These are phyloP conservation scores for Eupithecia tripunctaria DNA, from an alignment of 2,888 invertebrate genomes.

Conservation along the genomic window DNA sequence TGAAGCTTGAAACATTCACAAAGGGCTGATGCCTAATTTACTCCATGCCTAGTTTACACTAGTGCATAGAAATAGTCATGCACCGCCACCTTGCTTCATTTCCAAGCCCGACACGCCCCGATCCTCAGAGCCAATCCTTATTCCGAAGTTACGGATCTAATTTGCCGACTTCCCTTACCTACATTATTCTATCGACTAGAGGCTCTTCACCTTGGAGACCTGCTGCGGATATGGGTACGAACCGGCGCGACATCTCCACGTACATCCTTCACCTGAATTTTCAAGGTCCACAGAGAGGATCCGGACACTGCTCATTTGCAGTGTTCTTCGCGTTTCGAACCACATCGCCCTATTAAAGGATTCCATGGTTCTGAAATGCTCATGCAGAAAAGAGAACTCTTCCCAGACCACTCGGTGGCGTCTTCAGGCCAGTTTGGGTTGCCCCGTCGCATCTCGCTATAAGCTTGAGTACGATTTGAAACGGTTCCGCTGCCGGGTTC, in stretches of 20 bases:
- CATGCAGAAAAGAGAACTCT: constrained; percentile 76
- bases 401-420: constrained; percentile 82
- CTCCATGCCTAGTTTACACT: too few relatives aligned
- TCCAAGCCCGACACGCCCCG: constrained; percentile 73
- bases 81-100: too few relatives aligned
- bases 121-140: constrained; percentile 90
- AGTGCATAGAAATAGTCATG: too few relatives aligned
- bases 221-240: constrained; percentile 90
- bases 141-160: constrained; percentile 87
- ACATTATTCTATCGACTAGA: constrained; percentile 87
- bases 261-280: constrained; percentile 66
- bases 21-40: too few relatives aligned
- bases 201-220: constrained; percentile 90
- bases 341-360: constrained; percentile 82
- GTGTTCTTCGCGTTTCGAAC: constrained; percentile 73
- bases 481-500: constrained; percentile 84
- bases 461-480: constrained; percentile 67
- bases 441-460: constrained; percentile 39
- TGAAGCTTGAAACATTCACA: too few relatives aligned
- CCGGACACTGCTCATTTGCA: constrained; percentile 60
- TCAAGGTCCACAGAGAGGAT: constrained; percentile 65
- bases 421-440: constrained; percentile 77
- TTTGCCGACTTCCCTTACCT: constrained; percentile 89
- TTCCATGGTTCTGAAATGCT: constrained; percentile 78
- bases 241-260: constrained; percentile 64